Conservation (phyloP, 2,113 vertebrate species). For the Acanthochromis polyacanthus region DNA sequence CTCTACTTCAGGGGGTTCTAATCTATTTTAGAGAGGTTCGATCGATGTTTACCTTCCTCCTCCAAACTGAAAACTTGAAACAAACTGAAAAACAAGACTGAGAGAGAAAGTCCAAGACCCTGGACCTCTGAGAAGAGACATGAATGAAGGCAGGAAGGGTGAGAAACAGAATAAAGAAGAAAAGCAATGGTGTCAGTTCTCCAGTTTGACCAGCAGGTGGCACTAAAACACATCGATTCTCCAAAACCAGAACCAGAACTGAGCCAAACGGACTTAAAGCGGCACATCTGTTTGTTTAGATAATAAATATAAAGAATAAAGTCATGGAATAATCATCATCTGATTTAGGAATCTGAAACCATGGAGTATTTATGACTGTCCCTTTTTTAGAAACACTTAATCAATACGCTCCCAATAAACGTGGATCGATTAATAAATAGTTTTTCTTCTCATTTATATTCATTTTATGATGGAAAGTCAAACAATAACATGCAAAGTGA, state of each 20-base stretch:
- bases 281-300: no score
- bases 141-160: neutral
- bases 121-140: constrained; percentile 77
- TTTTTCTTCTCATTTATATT: no score
- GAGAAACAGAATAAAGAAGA: neutral
- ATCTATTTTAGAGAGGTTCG: constrained; percentile 16
- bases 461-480: no score
- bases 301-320: no score
- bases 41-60: constrained; percentile 84
- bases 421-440: no score
- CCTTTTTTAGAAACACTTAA: no score
- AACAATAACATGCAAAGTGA: neutral
- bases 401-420: no score
- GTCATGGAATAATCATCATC: no score
- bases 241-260: neutral
- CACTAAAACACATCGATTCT: constrained; percentile 2
- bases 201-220: constrained; percentile 33
- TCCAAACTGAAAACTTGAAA: constrained; percentile 88
- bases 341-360: no score
- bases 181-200: neutral
- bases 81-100: constrained; percentile 88
- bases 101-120: constrained; percentile 85
- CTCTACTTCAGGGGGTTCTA: constrained; percentile 5
- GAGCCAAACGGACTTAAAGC: neutral
- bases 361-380: neutral